Conservation (phyloP, 2,113 vertebrate species). For the Hoplias malabaricus region DNA sequence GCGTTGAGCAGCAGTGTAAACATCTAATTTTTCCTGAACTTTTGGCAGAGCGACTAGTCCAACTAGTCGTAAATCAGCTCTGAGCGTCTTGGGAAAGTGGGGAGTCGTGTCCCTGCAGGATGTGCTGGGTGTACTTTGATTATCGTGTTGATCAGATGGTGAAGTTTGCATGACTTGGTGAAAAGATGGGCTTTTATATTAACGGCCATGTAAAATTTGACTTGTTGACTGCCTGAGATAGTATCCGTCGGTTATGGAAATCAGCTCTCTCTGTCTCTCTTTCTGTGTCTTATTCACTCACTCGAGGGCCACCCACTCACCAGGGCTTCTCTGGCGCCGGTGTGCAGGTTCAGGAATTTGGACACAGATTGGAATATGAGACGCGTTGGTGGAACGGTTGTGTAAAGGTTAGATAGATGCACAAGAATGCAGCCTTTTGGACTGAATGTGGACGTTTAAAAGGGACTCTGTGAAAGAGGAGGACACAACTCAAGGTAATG, state of each 20-base stretch:
- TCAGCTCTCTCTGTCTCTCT: too few species aligned
- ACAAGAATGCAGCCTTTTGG: background rate
- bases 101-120: background rate
- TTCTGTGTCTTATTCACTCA: too few species aligned
- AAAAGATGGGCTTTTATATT: background rate
- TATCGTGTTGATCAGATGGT: background rate
- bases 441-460: background rate
- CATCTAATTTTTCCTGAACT: background rate
- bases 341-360: background rate
- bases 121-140: background rate
- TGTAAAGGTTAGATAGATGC: background rate
- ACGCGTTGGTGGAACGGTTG: background rate
- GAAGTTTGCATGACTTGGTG: background rate
- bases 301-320: background rate
- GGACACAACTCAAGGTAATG: background rate
- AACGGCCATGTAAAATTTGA: background rate
- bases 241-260: background rate
- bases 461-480: background rate
- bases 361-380: background rate
- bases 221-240: background rate
- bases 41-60: background rate
- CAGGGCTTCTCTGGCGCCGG: background rate
- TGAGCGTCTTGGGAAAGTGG: background rate
- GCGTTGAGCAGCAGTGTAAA: background rate
- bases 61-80: background rate